phyloP scores from a whole-genome alignment of 1,140 invertebrate species.

The Penaeus japonicus region DNA sequence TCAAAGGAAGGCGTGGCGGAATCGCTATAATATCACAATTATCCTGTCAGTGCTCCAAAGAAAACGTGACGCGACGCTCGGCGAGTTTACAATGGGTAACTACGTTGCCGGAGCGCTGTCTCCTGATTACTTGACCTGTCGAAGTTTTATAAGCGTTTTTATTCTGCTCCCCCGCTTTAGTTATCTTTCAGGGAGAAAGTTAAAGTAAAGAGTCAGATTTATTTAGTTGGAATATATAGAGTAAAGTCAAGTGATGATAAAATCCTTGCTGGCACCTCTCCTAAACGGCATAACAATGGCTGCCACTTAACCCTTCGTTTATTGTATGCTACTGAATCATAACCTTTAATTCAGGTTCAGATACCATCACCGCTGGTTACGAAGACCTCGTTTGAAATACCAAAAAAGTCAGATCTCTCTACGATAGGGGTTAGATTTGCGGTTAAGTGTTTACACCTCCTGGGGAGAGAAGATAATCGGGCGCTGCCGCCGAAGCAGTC shows the following conservation, averaged over 20 bases:
- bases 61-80: conserved; percentile 32
- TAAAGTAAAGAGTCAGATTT: neutral
- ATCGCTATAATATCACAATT: conserved; percentile 40
- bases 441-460: conserved; percentile 4
- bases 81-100: neutral
- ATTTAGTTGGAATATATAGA: too few relatives aligned
- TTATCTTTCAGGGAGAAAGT: neutral
- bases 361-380: conserved; percentile 32
- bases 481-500: too few relatives aligned
- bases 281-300: neutral
- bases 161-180: neutral
- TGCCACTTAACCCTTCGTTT: conserved; percentile 34
- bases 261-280: too few relatives aligned
- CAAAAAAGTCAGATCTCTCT: neutral
- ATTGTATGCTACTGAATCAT: conserved; percentile 26
- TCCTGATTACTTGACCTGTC: neutral
- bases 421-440: neutral
- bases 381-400: conserved; percentile 21
- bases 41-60: conserved; percentile 37
- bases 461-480: too few relatives aligned
- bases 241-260: too few relatives aligned
- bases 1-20: neutral
- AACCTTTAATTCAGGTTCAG: conserved; percentile 42
- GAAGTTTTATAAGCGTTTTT: neutral
- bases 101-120: neutral